Evolutionary conservation across 2,113 vertebrate species (phyloP), one percentile per base, ranked within the genome.

Genomic region (Merops nubicus): DNA sequence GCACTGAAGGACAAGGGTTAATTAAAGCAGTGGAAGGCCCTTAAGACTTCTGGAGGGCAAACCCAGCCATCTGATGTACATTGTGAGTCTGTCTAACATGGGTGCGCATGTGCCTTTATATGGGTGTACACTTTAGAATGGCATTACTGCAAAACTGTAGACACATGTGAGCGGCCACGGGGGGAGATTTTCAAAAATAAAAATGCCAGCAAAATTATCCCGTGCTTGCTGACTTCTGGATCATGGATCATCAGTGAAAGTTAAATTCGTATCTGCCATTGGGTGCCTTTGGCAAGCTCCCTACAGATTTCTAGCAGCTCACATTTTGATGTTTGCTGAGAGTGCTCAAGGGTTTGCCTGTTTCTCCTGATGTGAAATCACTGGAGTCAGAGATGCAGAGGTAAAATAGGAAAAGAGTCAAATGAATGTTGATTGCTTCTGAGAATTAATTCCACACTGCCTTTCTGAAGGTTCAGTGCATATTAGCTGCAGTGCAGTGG

Each of bases 391-490:
- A 96, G 88, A 93, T 90, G 56, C 56, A 84, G 89, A 89, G 60
- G n/a, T 91, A 87, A 94, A 91, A 85, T 4, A 92, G 51, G 56
- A 83, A 80, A n/a, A 86, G 36, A 97, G 62, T 91, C 62, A 94
- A 96, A 93, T 80, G 60, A 78, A 92, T 89, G 93, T 64, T 93
- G 90, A 91, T 94, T 96, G 60, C 88, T 93, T 65, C 80, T 91
- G 90, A 81, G 91, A 92, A 89, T 88, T 96, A 93, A 95, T 94
- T 93, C 95, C 69, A 62, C 42, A 45, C 69, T 92, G 80, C 62
- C 80, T 81, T 95, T 92, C 60, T 57, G 86, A 86, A 64, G 86
- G 80, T 93, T 95, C 93, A 85, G 85, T 81, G 79, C 19, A 2
- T 59, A 51, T 92, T 84, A 95, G 80, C 81, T 89, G 92, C 88